Percentiles rank a stretch among this genome's conserved stretches.
Conservation (phyloP, 2,888 invertebrate genomes). For the Eristalis pertinax region DNA sequence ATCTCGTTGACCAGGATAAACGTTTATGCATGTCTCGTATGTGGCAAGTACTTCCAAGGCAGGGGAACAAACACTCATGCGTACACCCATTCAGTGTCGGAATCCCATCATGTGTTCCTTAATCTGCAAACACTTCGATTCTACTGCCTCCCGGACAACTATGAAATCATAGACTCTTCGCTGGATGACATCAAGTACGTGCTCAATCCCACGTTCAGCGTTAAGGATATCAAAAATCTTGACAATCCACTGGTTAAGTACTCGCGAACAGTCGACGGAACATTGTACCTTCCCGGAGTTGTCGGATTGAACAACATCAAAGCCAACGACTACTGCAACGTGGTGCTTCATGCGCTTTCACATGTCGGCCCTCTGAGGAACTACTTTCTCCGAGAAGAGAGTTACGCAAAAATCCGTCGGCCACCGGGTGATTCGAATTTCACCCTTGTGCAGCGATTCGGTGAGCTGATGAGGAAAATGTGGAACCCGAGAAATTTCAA, state of each 20-base stretch:
- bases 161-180: constrained; percentile 98
- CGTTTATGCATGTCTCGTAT: constrained; percentile 99
- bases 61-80: constrained; percentile 99
- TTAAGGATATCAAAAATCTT: constrained; percentile 90
- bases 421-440: constrained; percentile 98
- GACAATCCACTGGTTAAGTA: constrained; percentile 88
- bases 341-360: constrained; percentile 96
- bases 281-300: constrained; percentile 97
- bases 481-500: constrained; percentile 99
- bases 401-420: constrained; percentile 92
- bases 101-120: constrained; percentile 98
- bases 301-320: constrained; percentile 99
- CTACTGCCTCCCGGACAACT: constrained; percentile 99
- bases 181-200: constrained; percentile 99
- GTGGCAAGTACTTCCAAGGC: constrained; percentile 99
- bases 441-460: constrained; percentile 93
- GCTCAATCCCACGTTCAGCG: constrained; percentile 96
- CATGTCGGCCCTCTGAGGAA: constrained; percentile 97
- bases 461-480: constrained; percentile 96
- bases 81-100: constrained; percentile 98
- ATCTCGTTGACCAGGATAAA: constrained; percentile 98
- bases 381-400: constrained; percentile 96
- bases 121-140: constrained; percentile 98
- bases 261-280: constrained; percentile 97
- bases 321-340: constrained; percentile 99